Base-by-base conservation (phyloP, 2,888 invertebrate species). In the Portevinia maculata region DNA sequence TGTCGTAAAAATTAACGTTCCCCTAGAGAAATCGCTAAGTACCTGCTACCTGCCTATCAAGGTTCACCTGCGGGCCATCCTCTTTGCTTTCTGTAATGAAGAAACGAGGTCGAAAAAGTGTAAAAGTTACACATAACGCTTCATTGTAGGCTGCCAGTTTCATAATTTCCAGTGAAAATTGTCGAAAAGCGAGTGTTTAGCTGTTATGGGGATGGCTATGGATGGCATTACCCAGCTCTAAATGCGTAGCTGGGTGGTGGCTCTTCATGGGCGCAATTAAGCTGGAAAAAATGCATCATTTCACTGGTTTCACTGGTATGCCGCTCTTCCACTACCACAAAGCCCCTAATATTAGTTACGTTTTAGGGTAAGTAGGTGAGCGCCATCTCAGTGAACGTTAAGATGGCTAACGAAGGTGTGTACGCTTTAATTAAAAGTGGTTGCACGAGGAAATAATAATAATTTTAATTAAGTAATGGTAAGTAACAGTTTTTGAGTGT, bases 381-480 rank as follows among this genome's bases (percentile, higher is more conserved):
- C 53, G 55, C 64, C 65, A 79, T 62, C 67, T 75, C 69, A 67
- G 69, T 62, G 46, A 62, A 62, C 64, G 44, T 57, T 46, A 70
- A 44, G 52, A 71, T 59, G 70, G 71, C 81, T 76, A 83, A 70
- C 65, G 70, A 83, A 83, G 83, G 83, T 78, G 83, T 83, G 83
- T 83, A 78, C 71, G 67, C 76, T 83, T 83, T 83, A 83, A 83
- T 83, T 83, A 83, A 83, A 83, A 83, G 83, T 83, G 83, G 76
- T 75, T 83, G 78, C 83, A 83, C 76, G 71, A 78, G 76, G 83
- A 83, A 83, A 83, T 83, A 83, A 83, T 83, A 71, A 83, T 83
- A 83, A 83, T 83, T 83, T 83, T 83, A 83, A 83, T 83, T 83
- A 83, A 83, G 83, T 83, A 83, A 83, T 83, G 83, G 83, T 78